These are phyloP conservation scores for Actenoides hombroni DNA, from an alignment of 2,113 vertebrate species.

Conservation along the genomic window DNA sequence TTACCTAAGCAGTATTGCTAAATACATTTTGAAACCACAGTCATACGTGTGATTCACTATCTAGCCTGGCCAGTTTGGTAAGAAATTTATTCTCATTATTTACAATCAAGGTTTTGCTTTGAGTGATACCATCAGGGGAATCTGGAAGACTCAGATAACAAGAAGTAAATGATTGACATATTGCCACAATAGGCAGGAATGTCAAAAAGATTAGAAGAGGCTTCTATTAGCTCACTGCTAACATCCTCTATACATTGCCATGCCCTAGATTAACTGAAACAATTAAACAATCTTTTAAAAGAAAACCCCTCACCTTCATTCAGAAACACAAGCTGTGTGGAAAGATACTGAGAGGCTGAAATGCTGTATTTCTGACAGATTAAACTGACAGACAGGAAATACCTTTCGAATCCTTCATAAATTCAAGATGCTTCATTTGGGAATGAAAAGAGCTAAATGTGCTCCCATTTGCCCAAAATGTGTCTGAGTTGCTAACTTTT, in stretches of 20 bases:
- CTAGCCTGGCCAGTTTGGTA: slow-evolving; percentile 35
- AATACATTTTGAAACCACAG: slow-evolving; percentile 51
- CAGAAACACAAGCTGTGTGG: not conserved
- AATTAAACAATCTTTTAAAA: not conserved
- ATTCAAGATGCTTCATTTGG: not conserved
- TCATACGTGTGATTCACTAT: not conserved
- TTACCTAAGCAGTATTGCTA: slow-evolving; percentile 54
- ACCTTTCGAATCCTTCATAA: not conserved
- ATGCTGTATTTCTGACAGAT: not conserved
- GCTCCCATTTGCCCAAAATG: not conserved
- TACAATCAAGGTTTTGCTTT: slow-evolving; percentile 18
- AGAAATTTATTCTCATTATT: slow-evolving; percentile 35
- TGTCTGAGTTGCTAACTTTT: not conserved
- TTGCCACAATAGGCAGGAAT: not conserved
- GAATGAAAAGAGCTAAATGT: not conserved
- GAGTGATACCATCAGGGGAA: not conserved
- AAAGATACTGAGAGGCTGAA: not conserved
- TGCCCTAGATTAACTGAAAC: not conserved
- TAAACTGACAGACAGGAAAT: not conserved
- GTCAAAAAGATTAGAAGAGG: not conserved
- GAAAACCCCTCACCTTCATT: not conserved
- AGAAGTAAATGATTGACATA: not conserved
- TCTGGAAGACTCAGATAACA: not conserved
- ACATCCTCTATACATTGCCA: not conserved
- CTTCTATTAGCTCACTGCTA: not conserved